Percentiles rank a stretch among this genome's conserved stretches.
phyloP scores from a whole-genome alignment of 2,797 vertebrate genomes.

The Amblyraja radiata region DNA sequence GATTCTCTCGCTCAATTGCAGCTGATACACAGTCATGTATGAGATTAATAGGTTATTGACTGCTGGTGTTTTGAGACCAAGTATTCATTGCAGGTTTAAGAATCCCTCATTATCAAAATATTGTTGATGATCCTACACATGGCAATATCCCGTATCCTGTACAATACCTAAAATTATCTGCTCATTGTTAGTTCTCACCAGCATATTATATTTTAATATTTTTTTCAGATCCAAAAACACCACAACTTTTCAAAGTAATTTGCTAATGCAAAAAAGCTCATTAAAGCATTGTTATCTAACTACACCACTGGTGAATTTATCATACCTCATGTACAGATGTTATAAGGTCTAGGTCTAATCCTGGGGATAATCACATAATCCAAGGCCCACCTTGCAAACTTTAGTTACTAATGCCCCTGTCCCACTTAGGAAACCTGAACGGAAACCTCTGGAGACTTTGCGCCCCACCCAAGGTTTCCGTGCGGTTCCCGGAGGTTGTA shows the following conservation, averaged over 20 bases:
- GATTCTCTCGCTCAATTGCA: not conserved
- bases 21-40: constrained; percentile 18
- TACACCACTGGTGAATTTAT: too few relatives aligned
- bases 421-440: too few relatives aligned
- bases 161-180: not conserved
- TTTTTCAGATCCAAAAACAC: not conserved
- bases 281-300: not conserved
- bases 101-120: not conserved
- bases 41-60: constrained; percentile 38
- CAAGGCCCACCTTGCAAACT: not conserved
- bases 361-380: not conserved
- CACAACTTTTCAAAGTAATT: not conserved
- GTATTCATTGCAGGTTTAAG: constrained; percentile 20
- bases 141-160: not conserved
- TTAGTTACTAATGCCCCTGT: too few relatives aligned
- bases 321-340: not conserved
- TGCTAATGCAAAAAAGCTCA: too few relatives aligned
- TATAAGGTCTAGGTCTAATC: not conserved
- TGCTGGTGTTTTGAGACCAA: constrained; percentile 2
- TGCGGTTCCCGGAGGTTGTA: too few relatives aligned
- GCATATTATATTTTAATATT: not conserved
- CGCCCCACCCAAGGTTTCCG: too few relatives aligned
- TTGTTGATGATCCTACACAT: not conserved
- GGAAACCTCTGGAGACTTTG: too few relatives aligned
- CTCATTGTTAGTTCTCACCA: not conserved